A percentile compares a stretch with the other conserved stretches of the same genome.
Conservation (phyloP, 2,888 invertebrate species). For the Cantharis flavilabris region DNA sequence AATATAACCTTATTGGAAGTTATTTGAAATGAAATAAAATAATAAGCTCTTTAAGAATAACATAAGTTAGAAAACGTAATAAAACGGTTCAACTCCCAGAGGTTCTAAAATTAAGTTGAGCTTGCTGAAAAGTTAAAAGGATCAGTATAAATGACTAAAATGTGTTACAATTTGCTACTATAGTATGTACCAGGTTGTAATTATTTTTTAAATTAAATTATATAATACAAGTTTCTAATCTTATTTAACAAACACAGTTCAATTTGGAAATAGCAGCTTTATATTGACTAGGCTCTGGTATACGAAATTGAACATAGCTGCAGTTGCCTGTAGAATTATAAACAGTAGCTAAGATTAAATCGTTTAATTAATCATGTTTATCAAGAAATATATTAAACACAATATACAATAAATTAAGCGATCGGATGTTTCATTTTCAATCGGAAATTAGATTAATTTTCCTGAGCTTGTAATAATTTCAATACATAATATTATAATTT, state of each 20-base stretch:
- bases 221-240: no score
- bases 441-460: background rate
- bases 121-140: background rate
- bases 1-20: background rate
- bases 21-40: background rate
- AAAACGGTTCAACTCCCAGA: background rate
- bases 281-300: background rate
- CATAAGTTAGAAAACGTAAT: background rate
- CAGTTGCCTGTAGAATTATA: background rate
- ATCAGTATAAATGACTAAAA: background rate
- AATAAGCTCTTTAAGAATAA: background rate
- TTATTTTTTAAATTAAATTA: no score
- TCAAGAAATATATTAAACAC: background rate
- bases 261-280: no score
- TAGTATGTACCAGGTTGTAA: background rate
- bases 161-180: background rate
- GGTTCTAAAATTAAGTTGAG: background rate
- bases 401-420: background rate
- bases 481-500: background rate
- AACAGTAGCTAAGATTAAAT: background rate
- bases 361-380: background rate
- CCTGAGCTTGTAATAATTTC: background rate
- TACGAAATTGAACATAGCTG: background rate
- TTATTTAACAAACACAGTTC: no score
- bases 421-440: background rate